phyloP scores from a whole-genome alignment of 2,113 vertebrate species.

The Poecile atricapillus region DNA sequence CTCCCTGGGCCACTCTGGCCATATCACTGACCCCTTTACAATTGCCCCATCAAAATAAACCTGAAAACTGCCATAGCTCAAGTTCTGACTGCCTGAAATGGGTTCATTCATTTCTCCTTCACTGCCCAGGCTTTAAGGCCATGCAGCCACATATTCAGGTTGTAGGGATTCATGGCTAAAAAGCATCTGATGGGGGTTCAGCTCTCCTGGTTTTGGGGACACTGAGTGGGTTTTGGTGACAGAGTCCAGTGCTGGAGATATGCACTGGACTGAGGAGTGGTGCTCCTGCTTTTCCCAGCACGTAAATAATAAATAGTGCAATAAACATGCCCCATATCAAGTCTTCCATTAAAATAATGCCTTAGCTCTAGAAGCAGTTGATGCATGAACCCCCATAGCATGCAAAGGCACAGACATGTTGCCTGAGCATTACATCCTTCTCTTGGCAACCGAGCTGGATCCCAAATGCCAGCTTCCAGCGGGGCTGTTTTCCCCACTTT shows the following conservation, averaged over 20 bases:
- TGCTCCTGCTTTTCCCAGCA: not conserved
- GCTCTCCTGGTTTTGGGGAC: not conserved
- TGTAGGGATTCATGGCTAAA: not conserved
- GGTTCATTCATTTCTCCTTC: not conserved
- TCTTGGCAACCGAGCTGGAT: not conserved
- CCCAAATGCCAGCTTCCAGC: constrained; percentile 27
- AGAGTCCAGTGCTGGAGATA: not conserved
- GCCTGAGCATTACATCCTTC: not conserved
- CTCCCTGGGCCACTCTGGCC: rapidly evolving
- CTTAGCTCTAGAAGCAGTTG: not conserved
- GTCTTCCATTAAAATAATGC: not conserved
- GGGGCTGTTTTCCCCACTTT: constrained; percentile 21
- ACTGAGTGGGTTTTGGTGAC: not conserved
- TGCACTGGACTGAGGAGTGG: not conserved
- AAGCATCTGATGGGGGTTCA: not conserved
- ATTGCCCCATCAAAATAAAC: not conserved
- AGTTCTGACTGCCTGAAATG: not conserved
- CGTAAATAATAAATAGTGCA: not conserved
- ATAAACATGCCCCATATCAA: not conserved
- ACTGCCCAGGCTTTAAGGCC: not conserved
- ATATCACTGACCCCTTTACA: not conserved
- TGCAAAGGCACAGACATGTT: not conserved
- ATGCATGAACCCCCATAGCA: not conserved
- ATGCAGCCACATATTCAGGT: rapidly evolving
- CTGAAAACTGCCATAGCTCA: not conserved